Conservation (phyloP, 2,888 invertebrate genomes). For the Ariolimax columbianus region DNA sequence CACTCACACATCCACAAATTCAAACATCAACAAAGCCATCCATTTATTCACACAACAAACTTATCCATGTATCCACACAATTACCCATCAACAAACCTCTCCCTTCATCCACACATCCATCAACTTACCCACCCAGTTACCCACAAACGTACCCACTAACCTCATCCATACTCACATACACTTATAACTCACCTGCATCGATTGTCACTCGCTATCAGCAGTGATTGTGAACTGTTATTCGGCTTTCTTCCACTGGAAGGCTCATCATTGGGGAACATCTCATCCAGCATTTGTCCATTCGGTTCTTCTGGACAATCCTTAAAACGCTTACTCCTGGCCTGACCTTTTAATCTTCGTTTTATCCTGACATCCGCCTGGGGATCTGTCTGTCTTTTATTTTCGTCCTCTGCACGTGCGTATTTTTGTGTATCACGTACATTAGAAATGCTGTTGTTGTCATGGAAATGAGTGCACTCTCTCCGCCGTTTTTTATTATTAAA, state of each 20-base stretch:
- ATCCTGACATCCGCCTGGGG: background rate
- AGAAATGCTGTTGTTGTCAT: background rate
- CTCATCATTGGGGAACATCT: background rate
- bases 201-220: slow-evolving; percentile 18
- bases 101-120: background rate
- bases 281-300: background rate
- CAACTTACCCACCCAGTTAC: too few relatives aligned
- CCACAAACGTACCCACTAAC: background rate
- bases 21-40: background rate
- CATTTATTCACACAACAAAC: background rate
- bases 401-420: background rate
- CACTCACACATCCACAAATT: background rate
- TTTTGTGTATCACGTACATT: background rate
- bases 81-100: background rate
- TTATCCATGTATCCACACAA: background rate
- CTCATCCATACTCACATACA: too few relatives aligned
- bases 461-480: background rate
- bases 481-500: background rate
- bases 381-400: background rate
- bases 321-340: background rate
- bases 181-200: slow-evolving; percentile 24
- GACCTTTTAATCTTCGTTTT: background rate
- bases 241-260: background rate
- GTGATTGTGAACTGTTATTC: background rate
- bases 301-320: background rate